phyloP scores from a whole-genome alignment of 2,888 invertebrate genomes.

The Ptilodon capucinus region DNA sequence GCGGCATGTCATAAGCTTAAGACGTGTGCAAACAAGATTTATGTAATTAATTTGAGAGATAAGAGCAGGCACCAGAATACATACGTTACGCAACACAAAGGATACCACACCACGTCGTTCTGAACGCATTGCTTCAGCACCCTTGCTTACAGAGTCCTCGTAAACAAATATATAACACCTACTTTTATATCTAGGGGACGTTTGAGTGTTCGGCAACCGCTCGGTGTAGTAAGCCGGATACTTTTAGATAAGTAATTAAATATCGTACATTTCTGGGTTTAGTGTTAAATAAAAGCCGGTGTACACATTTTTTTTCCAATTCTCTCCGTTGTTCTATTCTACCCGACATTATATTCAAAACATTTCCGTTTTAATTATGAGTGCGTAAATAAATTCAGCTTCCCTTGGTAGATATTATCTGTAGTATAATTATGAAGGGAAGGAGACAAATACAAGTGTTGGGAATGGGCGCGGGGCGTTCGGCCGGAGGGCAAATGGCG shows the following conservation, averaged over 20 bases:
- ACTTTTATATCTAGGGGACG: no score
- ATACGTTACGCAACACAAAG: slow-evolving; percentile 69
- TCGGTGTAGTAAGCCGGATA: no score
- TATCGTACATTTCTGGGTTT: no score
- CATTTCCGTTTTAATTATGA: slow-evolving; percentile 6
- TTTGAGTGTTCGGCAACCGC: no score
- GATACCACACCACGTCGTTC: slow-evolving; percentile 42
- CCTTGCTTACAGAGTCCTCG: slow-evolving; percentile 2
- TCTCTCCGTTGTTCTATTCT: neutral
- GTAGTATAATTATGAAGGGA: slow-evolving; percentile 44
- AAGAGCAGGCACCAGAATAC: slow-evolving; percentile 71
- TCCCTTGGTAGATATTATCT: slow-evolving; percentile 37
- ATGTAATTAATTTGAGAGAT: slow-evolving; percentile 82
- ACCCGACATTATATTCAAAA: neutral
- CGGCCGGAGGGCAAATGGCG: slow-evolving; percentile 46
- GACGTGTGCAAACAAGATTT: slow-evolving; percentile 82
- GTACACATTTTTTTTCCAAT: no score
- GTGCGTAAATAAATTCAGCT: slow-evolving; percentile 20
- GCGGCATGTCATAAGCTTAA: slow-evolving; percentile 79
- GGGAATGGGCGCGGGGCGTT: slow-evolving; percentile 29
- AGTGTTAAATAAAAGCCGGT: no score
- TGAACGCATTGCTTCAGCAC: slow-evolving; percentile 17
- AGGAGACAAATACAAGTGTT: slow-evolving; percentile 39
- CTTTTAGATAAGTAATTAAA: no score
- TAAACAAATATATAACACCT: no score